phyloP scores from a whole-genome alignment of 2,113 vertebrate genomes.

The Rostratula benghalensis region DNA sequence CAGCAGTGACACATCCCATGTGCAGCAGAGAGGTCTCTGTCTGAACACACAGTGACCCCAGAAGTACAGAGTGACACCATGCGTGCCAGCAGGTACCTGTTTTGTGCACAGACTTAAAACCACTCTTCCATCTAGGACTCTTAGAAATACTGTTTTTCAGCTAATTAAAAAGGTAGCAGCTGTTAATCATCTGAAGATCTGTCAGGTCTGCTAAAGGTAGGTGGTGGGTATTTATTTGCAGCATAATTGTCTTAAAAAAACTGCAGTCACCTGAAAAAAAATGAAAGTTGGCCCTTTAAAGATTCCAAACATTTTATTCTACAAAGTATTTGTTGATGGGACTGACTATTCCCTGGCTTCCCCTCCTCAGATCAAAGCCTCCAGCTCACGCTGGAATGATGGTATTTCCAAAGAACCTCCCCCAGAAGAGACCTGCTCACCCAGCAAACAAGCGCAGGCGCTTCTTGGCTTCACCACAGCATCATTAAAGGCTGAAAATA shows the following conservation, averaged over 20 bases:
- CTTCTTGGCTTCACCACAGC: slow-evolving; percentile 18
- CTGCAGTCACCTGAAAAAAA: neutral
- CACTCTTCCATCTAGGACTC: neutral
- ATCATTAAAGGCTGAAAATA: slow-evolving; percentile 28
- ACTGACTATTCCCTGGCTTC: slow-evolving; percentile 41
- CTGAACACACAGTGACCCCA: accelerated
- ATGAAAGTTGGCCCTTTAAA: slow-evolving; percentile 5
- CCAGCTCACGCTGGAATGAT: slow-evolving; percentile 12
- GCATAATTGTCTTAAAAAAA: neutral
- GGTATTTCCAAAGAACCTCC: slow-evolving; percentile 64
- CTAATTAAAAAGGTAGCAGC: slow-evolving; percentile 25
- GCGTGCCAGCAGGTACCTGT: neutral
- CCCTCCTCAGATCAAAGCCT: slow-evolving; percentile 18
- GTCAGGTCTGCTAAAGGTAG: neutral
- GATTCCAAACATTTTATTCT: neutral
- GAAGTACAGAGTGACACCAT: accelerated
- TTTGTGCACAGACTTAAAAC: neutral
- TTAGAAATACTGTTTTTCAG: neutral
- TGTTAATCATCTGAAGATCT: slow-evolving; percentile 44
- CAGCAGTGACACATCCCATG: neutral
- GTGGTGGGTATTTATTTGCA: slow-evolving; percentile 31
- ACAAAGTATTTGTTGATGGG: neutral
- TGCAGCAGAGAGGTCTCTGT: neutral
- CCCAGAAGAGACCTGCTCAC: slow-evolving; percentile 51
- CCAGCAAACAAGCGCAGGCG: slow-evolving; percentile 24